Conservation (phyloP, 2,113 vertebrate genomes). For the Equus quagga region DNA sequence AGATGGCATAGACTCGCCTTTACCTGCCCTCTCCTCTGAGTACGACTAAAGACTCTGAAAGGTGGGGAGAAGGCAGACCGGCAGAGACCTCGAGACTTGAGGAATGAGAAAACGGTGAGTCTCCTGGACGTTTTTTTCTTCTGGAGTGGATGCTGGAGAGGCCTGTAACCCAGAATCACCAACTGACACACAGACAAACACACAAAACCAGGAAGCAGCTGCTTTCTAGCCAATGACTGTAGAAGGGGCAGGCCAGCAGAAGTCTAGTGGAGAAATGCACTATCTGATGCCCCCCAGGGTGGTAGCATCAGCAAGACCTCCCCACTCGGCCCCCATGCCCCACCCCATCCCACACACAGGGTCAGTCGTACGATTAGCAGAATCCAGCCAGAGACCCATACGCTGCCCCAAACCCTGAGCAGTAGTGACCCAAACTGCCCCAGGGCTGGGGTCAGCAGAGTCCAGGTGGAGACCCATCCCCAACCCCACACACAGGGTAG, state of each 20-base stretch:
- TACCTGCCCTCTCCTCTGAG: not conserved
- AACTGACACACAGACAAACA: rapidly evolving
- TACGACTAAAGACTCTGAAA: not conserved
- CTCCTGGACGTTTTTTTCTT: rapidly evolving
- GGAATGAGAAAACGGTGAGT: rapidly evolving
- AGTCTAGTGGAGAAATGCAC: no score
- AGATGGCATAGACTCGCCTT: not conserved
- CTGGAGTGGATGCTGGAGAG: rapidly evolving
- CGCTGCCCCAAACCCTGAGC: rapidly evolving
- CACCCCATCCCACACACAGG: rapidly evolving
- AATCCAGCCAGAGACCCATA: not conserved
- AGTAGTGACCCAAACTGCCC: rapidly evolving
- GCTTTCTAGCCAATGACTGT: rapidly evolving
- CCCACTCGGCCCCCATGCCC: rapidly evolving
- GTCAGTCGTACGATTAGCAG: rapidly evolving
- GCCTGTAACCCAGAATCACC: rapidly evolving
- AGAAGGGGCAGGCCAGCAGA: not conserved
- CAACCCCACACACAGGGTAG: rapidly evolving
- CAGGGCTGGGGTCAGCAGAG: no score
- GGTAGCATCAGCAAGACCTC: rapidly evolving
- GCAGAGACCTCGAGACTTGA: rapidly evolving
- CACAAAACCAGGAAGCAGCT: not conserved
- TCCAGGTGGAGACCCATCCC: rapidly evolving
- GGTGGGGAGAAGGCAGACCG: rapidly evolving
- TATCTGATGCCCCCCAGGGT: rapidly evolving